phyloP scores from a whole-genome alignment of 2,888 invertebrate species.

The Ganaspis brasiliensis region DNA sequence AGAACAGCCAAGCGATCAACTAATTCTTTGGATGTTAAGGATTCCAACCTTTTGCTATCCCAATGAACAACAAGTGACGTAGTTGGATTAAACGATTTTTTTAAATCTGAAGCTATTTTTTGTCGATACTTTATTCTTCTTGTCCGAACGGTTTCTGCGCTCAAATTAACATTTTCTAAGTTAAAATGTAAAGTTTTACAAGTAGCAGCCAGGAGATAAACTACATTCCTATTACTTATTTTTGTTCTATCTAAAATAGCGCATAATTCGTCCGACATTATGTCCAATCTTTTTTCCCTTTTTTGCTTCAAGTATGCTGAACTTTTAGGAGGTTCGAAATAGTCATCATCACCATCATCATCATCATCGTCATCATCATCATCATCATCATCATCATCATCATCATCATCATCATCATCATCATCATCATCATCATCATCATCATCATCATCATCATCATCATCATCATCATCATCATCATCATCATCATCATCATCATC shows the following conservation, averaged over 20 bases:
- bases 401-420: not conserved
- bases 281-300: not conserved
- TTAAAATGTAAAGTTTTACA: slow-evolving; percentile 33
- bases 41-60: slow-evolving; percentile 41
- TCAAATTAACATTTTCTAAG: slow-evolving; percentile 19
- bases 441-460: no score
- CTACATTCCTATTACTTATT: slow-evolving; percentile 32
- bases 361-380: not conserved
- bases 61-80: slow-evolving; percentile 44
- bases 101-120: slow-evolving; percentile 42
- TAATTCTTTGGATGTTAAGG: slow-evolving; percentile 38
- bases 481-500: no score
- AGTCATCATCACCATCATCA: no score
- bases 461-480: no score
- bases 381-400: no score
- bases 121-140: slow-evolving; percentile 5
- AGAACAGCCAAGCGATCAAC: slow-evolving; percentile 54
- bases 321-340: not conserved
- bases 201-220: slow-evolving; percentile 34
- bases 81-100: not conserved
- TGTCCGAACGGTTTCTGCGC: slow-evolving; percentile 35
- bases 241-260: slow-evolving; percentile 40
- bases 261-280: slow-evolving; percentile 34
- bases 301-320: not conserved
- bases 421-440: not conserved